phyloP scores from a whole-genome alignment of 2,888 invertebrate genomes.

The Callimorpha dominula region DNA sequence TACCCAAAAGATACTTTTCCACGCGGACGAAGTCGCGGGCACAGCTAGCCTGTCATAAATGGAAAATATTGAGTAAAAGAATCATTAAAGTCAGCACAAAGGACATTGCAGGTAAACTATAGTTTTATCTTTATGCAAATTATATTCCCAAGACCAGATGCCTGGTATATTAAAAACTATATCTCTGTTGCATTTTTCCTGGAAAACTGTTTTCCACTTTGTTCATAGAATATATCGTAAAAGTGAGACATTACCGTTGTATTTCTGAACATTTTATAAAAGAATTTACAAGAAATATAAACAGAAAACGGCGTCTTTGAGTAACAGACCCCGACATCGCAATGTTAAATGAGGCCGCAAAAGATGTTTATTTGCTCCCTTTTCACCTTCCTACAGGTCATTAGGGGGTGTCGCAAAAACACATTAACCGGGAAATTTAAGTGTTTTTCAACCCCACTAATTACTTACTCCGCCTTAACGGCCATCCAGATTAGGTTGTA shows the following conservation, averaged over 20 bases:
- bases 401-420: conserved; percentile 70
- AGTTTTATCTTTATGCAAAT: conserved; percentile 33
- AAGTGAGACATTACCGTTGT: conserved; percentile 15
- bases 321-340: conserved; percentile 35
- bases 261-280: conserved; percentile 8
- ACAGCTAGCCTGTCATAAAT: neutral
- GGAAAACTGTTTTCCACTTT: conserved; percentile 13
- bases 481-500: conserved; percentile 63
- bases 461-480: conserved; percentile 68
- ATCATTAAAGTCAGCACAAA: conserved; percentile 3
- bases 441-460: conserved; percentile 75
- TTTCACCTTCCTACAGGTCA: conserved; percentile 58
- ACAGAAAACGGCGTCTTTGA: conserved; percentile 7
- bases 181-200: conserved; percentile 17
- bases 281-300: conserved; percentile 26
- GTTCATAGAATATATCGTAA: conserved; percentile 19
- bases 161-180: conserved; percentile 26
- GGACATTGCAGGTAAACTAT: conserved; percentile 2
- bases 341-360: conserved; percentile 51
- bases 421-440: conserved; percentile 71
- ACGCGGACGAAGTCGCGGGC: too few relatives aligned
- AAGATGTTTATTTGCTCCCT: conserved; percentile 66
- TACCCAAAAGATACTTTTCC: too few relatives aligned
- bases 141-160: conserved; percentile 23
- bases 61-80: neutral